phyloP scores from a whole-genome alignment of 1,140 invertebrate genomes.

The Chlorops oryzae region DNA sequence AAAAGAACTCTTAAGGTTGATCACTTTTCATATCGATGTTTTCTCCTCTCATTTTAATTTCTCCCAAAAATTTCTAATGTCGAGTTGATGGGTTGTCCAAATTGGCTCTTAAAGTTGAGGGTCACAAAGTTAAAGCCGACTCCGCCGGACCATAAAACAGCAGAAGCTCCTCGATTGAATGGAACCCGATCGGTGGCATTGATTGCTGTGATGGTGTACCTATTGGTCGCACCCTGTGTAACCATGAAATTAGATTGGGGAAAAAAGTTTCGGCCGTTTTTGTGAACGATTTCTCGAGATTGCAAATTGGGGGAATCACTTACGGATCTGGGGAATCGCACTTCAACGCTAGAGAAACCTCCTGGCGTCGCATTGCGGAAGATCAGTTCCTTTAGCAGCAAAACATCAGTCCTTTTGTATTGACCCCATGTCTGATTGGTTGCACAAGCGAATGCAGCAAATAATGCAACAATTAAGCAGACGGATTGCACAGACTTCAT shows the following conservation, averaged over 20 bases:
- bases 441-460: no score
- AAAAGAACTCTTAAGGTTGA: no score
- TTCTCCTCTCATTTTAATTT: not conserved
- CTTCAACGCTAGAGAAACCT: conserved; percentile 28
- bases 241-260: not conserved
- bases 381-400: conserved; percentile 27
- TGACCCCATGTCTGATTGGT: conserved; percentile 32
- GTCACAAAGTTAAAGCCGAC: conserved; percentile 19
- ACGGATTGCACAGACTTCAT: conserved; percentile 30
- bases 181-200: conserved; percentile 35
- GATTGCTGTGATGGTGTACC: conserved; percentile 24
- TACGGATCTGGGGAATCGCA: conserved; percentile 28
- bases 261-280: not conserved
- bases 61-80: not conserved
- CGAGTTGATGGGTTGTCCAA: not conserved
- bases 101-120: conserved; percentile 24
- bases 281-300: not conserved
- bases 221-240: conserved; percentile 21
- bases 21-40: no score
- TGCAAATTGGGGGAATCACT: conserved; percentile 13
- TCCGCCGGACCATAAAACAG: conserved; percentile 29
- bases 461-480: conserved; percentile 28
- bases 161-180: conserved; percentile 30
- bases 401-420: conserved; percentile 16
- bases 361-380: conserved; percentile 26